Evolutionary conservation across 1,140 invertebrate species (phyloP).

Genomic region (Acromyrmex charruanus): DNA sequence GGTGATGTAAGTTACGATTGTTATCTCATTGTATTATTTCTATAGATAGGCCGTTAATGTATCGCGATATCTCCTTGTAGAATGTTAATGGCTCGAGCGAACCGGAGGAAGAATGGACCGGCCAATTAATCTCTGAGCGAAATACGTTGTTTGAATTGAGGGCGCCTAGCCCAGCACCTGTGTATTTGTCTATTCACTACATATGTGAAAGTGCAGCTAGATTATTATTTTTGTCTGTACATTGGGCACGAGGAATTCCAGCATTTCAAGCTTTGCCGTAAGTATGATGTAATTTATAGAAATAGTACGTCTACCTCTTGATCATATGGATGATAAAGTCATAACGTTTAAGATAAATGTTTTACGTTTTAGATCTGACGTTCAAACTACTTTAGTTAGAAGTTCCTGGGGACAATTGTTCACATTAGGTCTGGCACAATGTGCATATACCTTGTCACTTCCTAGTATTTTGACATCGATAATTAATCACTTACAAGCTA

Average conservation of each 20-base stretch:
- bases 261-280: conserved; percentile 94
- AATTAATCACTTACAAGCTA: conserved; percentile 90
- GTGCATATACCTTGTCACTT: conserved; percentile 92
- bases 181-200: conserved; percentile 95
- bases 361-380: conserved; percentile 89
- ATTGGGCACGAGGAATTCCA: conserved; percentile 94
- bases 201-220: conserved; percentile 97
- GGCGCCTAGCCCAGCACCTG: conserved; percentile 93
- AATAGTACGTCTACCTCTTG: neutral
- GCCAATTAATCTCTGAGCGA: conserved; percentile 90
- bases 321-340: neutral
- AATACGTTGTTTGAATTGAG: conserved; percentile 93
- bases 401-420: conserved; percentile 98
- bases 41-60: conserved; percentile 19
- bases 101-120: conserved; percentile 87
- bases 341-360: neutral
- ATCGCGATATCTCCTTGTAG: conserved; percentile 73
- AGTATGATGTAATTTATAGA: conserved; percentile 62
- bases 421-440: conserved; percentile 96
- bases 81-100: conserved; percentile 86
- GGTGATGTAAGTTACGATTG: conserved; percentile 83
- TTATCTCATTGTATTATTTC: conserved; percentile 20
- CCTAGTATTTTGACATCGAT: conserved; percentile 94
- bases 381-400: conserved; percentile 94
- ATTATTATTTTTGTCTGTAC: conserved; percentile 94